Conservation (phyloP, 2,888 invertebrate genomes). For the Cheilosia scutellata region DNA sequence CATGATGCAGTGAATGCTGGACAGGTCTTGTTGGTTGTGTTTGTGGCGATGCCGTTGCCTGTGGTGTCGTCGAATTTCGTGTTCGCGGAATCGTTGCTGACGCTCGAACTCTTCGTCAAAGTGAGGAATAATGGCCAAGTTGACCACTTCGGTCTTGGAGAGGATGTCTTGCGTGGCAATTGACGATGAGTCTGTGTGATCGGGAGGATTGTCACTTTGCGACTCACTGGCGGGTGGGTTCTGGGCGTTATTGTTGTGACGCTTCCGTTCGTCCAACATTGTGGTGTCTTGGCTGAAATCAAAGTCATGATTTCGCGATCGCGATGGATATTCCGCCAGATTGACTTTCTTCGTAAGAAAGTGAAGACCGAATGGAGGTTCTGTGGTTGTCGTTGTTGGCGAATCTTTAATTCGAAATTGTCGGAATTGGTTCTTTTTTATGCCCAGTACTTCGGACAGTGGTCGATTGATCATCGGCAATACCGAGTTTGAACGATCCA, state of each 20-base stretch:
- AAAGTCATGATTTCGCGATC: conserved; percentile 81
- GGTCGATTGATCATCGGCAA: conserved; percentile 84
- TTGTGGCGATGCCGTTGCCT: conserved; percentile 82
- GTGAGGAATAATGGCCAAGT: conserved; percentile 84
- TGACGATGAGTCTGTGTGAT: conserved; percentile 78
- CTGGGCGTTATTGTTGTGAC: conserved; percentile 78
- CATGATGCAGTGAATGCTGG: conserved; percentile 84
- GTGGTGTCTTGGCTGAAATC: conserved; percentile 83
- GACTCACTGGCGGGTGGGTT: conserved; percentile 59
- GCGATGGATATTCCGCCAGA: conserved; percentile 82
- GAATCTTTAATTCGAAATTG: conserved; percentile 83
- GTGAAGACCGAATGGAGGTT: conserved; percentile 78
- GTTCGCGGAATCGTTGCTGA: conserved; percentile 81
- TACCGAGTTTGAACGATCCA: conserved; percentile 79
- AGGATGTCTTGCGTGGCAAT: conserved; percentile 82
- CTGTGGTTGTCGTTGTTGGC: conserved; percentile 78
- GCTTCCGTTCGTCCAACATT: conserved; percentile 82
- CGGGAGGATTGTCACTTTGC: conserved; percentile 74
- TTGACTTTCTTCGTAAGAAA: conserved; percentile 82
- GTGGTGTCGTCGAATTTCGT: conserved; percentile 81
- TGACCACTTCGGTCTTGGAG: conserved; percentile 83
- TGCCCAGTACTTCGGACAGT: conserved; percentile 83
- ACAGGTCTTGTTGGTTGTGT: conserved; percentile 82
- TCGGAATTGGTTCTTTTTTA: conserved; percentile 84
- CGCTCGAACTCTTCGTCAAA: conserved; percentile 84